Conservation (phyloP, 2,888 invertebrate species). For the Xylota segnis region DNA sequence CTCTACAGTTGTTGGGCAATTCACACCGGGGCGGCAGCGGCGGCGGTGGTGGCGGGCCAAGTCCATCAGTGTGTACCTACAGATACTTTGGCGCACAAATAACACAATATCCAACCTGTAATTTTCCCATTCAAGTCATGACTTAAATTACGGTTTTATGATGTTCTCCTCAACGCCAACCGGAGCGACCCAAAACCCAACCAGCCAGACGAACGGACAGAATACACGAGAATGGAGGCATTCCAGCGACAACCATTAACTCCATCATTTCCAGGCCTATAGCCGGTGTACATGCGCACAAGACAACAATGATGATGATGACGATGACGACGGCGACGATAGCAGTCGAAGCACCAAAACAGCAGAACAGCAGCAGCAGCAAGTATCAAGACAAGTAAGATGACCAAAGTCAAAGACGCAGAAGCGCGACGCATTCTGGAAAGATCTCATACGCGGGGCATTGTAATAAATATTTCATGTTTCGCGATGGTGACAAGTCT, state of each 20-base stretch:
- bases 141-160: slow-evolving; percentile 68
- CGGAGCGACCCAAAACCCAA: slow-evolving; percentile 53
- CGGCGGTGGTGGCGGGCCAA: no score
- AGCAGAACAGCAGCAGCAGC: not conserved
- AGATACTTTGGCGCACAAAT: slow-evolving; percentile 40
- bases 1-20: slow-evolving; percentile 7
- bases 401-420: slow-evolving; percentile 58
- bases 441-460: slow-evolving; percentile 40
- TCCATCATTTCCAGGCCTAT: slow-evolving; percentile 52
- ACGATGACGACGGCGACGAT: slow-evolving; percentile 41
- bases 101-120: slow-evolving; percentile 61
- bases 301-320: slow-evolving; percentile 48
- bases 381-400: slow-evolving; percentile 39
- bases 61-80: not conserved
- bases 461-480: slow-evolving; percentile 70
- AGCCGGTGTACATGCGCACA: slow-evolving; percentile 30
- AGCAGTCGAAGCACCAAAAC: slow-evolving; percentile 45
- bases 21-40: slow-evolving; percentile 9
- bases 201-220: slow-evolving; percentile 22
- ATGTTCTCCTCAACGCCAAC: slow-evolving; percentile 47
- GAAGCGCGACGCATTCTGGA: slow-evolving; percentile 30
- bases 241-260: slow-evolving; percentile 56
- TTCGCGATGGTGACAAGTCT: slow-evolving; percentile 65
- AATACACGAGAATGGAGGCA: slow-evolving; percentile 60
- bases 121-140: slow-evolving; percentile 66